Conservation (phyloP, 2,797 vertebrate species). For the Esox masquinongy region DNA sequence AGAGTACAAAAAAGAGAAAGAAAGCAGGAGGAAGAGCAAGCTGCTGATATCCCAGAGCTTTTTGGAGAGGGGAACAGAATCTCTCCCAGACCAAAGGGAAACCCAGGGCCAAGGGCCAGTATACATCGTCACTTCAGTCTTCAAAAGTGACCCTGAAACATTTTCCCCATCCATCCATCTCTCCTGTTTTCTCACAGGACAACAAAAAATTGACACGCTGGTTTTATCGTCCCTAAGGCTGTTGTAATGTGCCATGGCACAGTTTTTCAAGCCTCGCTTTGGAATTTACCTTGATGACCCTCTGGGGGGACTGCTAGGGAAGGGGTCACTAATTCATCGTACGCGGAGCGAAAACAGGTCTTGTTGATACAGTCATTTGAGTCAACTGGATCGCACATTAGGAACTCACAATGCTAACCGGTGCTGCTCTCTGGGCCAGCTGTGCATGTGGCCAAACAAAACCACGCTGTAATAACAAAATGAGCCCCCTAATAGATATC, state of each 20-base stretch:
- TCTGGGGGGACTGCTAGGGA: constrained; percentile 8
- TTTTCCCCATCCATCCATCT: constrained; percentile 14
- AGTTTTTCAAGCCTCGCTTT: background rate
- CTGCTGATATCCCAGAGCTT: constrained; percentile 13
- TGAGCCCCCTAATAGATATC: constrained; percentile 59
- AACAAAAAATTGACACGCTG: constrained; percentile 26
- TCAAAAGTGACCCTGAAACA: constrained; percentile 29
- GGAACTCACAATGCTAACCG: constrained; percentile 20
- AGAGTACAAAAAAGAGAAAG: background rate
- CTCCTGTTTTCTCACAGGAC: constrained; percentile 10
- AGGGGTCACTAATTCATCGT: constrained; percentile 43
- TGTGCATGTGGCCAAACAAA: constrained; percentile 54
- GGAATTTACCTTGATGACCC: constrained; percentile 33
- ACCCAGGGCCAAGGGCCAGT: constrained; percentile 44
- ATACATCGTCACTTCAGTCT: constrained; percentile 25
- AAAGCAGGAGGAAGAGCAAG: background rate
- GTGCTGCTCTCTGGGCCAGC: constrained; percentile 39
- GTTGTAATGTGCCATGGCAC: constrained; percentile 19
- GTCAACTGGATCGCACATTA: constrained; percentile 71
- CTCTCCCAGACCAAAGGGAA: constrained; percentile 28
- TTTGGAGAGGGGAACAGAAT: constrained; percentile 33
- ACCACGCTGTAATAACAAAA: constrained; percentile 45
- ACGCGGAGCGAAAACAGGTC: constrained; percentile 52
- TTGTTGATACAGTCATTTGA: constrained; percentile 70
- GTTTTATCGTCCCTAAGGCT: constrained; percentile 21